Conservation (phyloP, 2,888 invertebrate species). For the Cheilosia impressa region DNA sequence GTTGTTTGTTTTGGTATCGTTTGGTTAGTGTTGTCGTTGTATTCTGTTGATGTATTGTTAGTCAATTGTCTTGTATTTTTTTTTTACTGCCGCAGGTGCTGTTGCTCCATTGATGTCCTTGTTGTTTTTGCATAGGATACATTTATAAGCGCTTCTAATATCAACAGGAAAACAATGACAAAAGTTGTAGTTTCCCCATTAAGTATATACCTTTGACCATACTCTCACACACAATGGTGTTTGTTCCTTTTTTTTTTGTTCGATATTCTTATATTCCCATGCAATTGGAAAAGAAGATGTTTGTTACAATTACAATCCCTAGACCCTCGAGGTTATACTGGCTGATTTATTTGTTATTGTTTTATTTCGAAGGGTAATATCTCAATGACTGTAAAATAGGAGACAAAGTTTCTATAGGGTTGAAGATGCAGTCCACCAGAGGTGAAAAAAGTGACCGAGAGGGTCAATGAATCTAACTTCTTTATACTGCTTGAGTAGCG, state of each 20-base stretch:
- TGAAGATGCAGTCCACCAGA: not conserved
- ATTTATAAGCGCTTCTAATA: slow-evolving; percentile 5
- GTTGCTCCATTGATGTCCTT: slow-evolving; percentile 13
- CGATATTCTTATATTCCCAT: slow-evolving; percentile 2
- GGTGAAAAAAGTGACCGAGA: too few species aligned
- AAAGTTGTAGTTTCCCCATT: slow-evolving; percentile 17
- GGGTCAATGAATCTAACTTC: too few species aligned
- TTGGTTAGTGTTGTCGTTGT: slow-evolving; percentile 31
- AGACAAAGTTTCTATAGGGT: not conserved
- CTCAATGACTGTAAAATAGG: not conserved
- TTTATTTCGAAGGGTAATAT: slow-evolving; percentile 3
- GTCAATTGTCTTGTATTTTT: slow-evolving; percentile 57
- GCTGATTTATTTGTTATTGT: slow-evolving; percentile 16
- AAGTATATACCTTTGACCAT: not conserved
- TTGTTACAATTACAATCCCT: slow-evolving; percentile 19
- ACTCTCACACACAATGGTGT: not conserved
- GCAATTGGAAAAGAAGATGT: slow-evolving; percentile 17
- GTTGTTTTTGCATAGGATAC: not conserved
- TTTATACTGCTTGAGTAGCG: too few species aligned
- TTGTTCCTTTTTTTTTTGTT: not conserved
- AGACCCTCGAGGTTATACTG: not conserved
- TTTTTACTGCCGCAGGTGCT: slow-evolving; percentile 19
- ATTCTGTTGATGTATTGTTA: slow-evolving; percentile 44
- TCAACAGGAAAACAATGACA: slow-evolving; percentile 42
- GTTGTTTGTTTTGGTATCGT: slow-evolving; percentile 1